These are phyloP conservation scores for Ectropis grisescens DNA, from an alignment of 1,140 invertebrate species.

Conservation along the genomic window DNA sequence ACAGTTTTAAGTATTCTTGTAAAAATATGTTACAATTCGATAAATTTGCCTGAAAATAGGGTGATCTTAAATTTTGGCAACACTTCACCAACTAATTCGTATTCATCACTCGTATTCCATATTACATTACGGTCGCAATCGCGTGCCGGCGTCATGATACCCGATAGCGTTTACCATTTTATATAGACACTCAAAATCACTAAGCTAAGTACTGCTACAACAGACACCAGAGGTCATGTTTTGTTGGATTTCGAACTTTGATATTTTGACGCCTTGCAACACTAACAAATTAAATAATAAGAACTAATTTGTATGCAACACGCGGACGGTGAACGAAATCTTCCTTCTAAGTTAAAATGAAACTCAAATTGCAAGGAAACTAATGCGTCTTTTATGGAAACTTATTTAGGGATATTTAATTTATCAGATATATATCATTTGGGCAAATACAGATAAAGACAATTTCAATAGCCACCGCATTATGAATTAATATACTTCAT, in stretches of 20 bases:
- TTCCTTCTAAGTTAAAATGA: conserved; percentile 11
- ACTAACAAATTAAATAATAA: conserved; percentile 55
- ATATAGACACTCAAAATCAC: conserved; percentile 15
- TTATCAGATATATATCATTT: too few species aligned
- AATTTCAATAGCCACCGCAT: too few species aligned
- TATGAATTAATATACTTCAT: too few species aligned
- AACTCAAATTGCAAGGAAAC: conserved; percentile 15
- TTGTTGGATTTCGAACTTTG: conserved; percentile 20
- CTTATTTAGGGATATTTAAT: too few species aligned
- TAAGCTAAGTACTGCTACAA: too few species aligned
- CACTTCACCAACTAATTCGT: conserved; percentile 35
- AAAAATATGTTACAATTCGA: too few species aligned
- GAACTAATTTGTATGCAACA: conserved; percentile 40
- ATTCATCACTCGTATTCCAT: conserved; percentile 48
- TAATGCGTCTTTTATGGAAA: too few species aligned
- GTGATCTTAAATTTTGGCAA: too few species aligned
- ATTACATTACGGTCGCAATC: conserved; percentile 54
- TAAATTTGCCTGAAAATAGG: too few species aligned
- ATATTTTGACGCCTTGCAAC: conserved; percentile 51
- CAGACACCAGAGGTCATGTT: conserved; percentile 2
- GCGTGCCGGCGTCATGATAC: conserved; percentile 43
- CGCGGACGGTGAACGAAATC: conserved; percentile 26
- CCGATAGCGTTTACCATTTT: conserved; percentile 30
- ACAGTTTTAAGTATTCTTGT: too few species aligned
- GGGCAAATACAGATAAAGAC: too few species aligned